Base-by-base conservation (phyloP, 2,888 invertebrate genomes). In the Cephalotes varians region DNA sequence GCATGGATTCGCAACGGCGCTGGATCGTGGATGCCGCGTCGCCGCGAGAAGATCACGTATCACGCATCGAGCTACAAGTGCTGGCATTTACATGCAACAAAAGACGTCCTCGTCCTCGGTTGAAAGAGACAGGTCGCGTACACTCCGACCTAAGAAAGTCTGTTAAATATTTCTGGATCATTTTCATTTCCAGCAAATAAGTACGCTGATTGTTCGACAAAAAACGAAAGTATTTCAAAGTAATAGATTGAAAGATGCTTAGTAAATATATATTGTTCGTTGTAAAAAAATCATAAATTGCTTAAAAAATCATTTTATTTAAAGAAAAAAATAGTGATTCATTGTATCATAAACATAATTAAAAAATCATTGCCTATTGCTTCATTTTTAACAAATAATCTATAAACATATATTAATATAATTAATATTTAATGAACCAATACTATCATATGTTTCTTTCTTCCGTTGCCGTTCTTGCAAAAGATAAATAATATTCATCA, bases 61-160 rank as follows among this genome's bases (percentile, higher is more conserved):
- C 80, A 82, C 81, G 81, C 82, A 81, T 81, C 60, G 25, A 21
- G 60, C 34, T 51, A 28, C 60, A 74, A 74, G 49, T 80, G 31
- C 80, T n/a, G 34, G 60, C 62, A 80, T n/a, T 80, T 74, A 49
- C n/a, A 25, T 21, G 40, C 28, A 71, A 79, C 77, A 79, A 79
- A 71, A 34, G 31, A 79, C 12, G 71, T 34, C 47, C 44, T 71
- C 56, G 71, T 44, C 71, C 34, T 65, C 64, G 31, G n/a, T 47
- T 21, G 18, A 25, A 34, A 56, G 44, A 25, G 34, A 79, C 71
- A 18, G 56, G 18, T 56, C 71, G 21, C 31, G 77, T 79, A 79
- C 77, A 79, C 56, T 79, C 71, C 28, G 37, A 10, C 15, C 21
- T 51, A 74, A 81, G 62, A 80, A 47, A 25, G 5, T 28, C 25